phyloP scores from a whole-genome alignment of 2,113 vertebrate genomes.

The Megaceryle torquata region DNA sequence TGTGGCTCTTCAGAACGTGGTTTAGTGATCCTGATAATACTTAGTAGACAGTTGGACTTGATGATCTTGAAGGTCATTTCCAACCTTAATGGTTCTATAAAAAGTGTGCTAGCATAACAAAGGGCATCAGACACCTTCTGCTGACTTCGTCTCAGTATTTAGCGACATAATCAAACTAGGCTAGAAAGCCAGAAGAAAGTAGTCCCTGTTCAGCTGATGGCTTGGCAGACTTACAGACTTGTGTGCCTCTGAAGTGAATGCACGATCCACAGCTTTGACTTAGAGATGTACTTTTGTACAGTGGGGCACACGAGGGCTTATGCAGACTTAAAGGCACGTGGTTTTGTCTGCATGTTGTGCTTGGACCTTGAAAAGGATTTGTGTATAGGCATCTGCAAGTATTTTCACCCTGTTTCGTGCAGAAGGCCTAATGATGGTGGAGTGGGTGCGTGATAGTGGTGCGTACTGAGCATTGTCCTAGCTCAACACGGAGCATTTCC shows the following conservation, averaged over 20 bases:
- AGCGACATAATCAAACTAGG: background rate
- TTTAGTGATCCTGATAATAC: too few species aligned
- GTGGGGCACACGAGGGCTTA: accelerated
- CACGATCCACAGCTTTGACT: accelerated
- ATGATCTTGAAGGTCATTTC: too few species aligned
- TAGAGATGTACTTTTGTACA: background rate
- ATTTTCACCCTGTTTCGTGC: background rate
- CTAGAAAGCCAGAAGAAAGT: background rate
- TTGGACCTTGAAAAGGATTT: background rate
- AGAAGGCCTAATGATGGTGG: background rate
- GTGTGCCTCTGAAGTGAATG: background rate
- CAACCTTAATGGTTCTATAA: too few species aligned
- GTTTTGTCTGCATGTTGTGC: background rate
- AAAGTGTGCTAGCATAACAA: background rate
- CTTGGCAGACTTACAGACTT: background rate
- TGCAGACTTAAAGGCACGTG: accelerated
- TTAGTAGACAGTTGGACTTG: too few species aligned
- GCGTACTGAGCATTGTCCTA: background rate
- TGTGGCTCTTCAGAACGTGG: too few species aligned
- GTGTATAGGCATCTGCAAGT: background rate
- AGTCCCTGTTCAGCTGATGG: background rate
- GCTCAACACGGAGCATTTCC: background rate
- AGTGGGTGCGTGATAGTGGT: too few species aligned
- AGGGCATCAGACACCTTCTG: background rate
- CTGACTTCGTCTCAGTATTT: background rate